Conservation (phyloP, 2,113 vertebrate species). For the Petroica traversi region DNA sequence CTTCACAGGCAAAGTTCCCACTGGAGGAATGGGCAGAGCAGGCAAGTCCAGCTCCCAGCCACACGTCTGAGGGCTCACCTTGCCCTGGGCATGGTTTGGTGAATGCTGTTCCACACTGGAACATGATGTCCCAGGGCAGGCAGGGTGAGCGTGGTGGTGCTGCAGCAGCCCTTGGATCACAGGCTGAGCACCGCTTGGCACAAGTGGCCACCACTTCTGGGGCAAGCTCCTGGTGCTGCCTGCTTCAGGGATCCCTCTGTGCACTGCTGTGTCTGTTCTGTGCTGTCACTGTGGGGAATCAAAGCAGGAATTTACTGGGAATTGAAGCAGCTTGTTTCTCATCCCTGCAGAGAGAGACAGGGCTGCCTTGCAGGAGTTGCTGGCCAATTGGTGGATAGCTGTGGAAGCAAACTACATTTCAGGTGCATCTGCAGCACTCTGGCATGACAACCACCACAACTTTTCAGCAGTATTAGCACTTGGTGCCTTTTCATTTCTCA, state of each 20-base stretch:
- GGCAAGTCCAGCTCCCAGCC: background rate
- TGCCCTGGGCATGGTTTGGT: background rate
- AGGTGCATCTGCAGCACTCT: background rate
- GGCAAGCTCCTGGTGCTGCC: background rate
- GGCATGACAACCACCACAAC: background rate
- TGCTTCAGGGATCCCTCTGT: background rate
- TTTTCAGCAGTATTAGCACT: background rate
- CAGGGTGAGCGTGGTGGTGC: background rate
- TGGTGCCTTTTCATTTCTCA: background rate
- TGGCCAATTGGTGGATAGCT: background rate
- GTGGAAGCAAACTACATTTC: background rate
- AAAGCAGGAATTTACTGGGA: background rate
- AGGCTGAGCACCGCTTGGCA: background rate
- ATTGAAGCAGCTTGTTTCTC: background rate
- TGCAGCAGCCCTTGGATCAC: rapidly evolving
- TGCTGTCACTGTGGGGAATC: background rate
- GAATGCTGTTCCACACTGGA: background rate
- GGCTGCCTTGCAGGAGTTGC: background rate
- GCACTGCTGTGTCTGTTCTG: background rate
- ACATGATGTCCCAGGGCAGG: background rate
- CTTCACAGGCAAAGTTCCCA: background rate
- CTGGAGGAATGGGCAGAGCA: background rate
- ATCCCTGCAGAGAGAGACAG: background rate
- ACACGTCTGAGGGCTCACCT: background rate
- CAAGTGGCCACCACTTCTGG: background rate